Conservation (phyloP, 2,113 vertebrate species). For the Nothobranchius furzeri region DNA sequence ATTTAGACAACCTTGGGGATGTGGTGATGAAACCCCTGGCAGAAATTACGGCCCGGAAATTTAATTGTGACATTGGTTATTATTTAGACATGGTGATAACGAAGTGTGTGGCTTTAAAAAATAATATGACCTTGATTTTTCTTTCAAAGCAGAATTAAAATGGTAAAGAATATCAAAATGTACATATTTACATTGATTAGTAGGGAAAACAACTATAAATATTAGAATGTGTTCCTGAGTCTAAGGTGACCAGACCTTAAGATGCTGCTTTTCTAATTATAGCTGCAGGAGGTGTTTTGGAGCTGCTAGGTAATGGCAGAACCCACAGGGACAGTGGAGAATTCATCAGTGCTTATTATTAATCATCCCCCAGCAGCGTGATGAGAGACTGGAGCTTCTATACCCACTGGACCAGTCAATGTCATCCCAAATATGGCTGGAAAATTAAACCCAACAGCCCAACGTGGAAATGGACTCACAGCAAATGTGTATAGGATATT, state of each 20-base stretch:
- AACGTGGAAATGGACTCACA: conserved; percentile 58
- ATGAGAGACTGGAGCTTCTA: conserved; percentile 73
- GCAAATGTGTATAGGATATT: conserved; percentile 28
- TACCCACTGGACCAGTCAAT: conserved; percentile 78
- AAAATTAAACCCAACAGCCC: conserved; percentile 75
- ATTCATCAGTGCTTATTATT: conserved; percentile 82
- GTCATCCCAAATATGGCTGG: conserved; percentile 74
- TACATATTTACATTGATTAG: neutral
- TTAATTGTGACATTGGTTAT: conserved; percentile 84
- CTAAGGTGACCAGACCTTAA: conserved; percentile 65
- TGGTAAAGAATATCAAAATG: neutral
- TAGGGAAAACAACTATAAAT: conserved; percentile 8
- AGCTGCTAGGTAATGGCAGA: conserved; percentile 70
- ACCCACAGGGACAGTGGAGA: conserved; percentile 75
- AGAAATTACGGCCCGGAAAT: conserved; percentile 90
- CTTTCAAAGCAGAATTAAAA: neutral
- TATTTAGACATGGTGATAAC: conserved; percentile 79
- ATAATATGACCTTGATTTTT: conserved; percentile 26
- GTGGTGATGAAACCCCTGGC: conserved; percentile 73
- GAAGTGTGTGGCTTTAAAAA: conserved; percentile 82
- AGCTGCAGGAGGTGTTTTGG: conserved; percentile 78
- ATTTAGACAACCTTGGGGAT: conserved; percentile 76
- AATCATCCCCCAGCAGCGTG: conserved; percentile 75
- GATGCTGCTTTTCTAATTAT: conserved; percentile 78
- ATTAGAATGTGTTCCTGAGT: conserved; percentile 49